Evolutionary conservation across 1,140 invertebrate genomes (phyloP), one percentile per base, ranked within the genome.

Genomic region (Hyphantria cunea): DNA sequence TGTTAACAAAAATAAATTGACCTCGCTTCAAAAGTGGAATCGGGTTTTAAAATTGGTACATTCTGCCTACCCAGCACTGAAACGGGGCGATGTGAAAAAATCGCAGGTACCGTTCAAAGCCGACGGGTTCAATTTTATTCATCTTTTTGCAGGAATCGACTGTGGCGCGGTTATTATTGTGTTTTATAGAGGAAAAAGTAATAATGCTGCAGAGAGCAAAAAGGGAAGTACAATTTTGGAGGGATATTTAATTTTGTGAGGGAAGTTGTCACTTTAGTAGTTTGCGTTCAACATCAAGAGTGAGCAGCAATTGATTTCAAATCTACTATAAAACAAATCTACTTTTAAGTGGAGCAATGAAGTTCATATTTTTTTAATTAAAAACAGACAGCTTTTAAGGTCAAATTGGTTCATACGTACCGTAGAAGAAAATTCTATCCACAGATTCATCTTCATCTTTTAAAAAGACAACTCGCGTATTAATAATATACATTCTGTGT

Each of bases 1-100:
- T 58, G 55, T 49, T 49, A 58, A 58, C 61, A 55, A 50, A 50
- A 64, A 64, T 55, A 64, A 55, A 64, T 53, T 64, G 44, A 42
- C 42, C 37, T 55, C 47, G 15, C 55, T 34, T 33, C 14, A 42
- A 42, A 25, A 42, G 37, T 44, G 39, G 51, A 64, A 64, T 49
- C 51, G 50, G 42, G 47, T 49, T 64, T 64, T 48, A 47, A 55
- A 64, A 64, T 64, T 64, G 61, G 33, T 31, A 45, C 41, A 53
- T 55, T 64, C 61, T 64, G 61, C 61, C 51, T 64, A 64, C 44
- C 61, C 25, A 54, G 61, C 61, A 50, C 44, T 47, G 47, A 14
- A 45, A 44, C 44, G 52, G 41, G 31, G 61, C 55, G 45, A 42
- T 55, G 49, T 45, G 39, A 52, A 52, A 62, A 63, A 63, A 63